Evolutionary conservation across 2,113 vertebrate species (phyloP).

Genomic region (Sterrhoptilus dennistouni): DNA sequence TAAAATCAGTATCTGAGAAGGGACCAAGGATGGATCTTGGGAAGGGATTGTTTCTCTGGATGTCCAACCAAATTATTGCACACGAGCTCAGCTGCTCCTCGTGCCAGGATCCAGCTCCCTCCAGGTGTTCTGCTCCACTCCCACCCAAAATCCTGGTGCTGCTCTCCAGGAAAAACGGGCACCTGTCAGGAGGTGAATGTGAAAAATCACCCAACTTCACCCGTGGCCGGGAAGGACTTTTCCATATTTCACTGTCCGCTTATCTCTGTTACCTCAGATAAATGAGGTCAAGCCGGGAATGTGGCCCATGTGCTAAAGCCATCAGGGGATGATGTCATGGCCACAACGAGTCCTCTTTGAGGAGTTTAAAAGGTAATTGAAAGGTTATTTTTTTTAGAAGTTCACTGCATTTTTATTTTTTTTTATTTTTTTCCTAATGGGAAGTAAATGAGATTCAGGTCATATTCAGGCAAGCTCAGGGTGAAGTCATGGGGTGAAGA

Average conservation of each 20-base stretch:
- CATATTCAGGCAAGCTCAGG: slow-evolving; percentile 58
- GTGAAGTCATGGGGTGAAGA: slow-evolving; percentile 74
- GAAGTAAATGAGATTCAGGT: slow-evolving; percentile 72
- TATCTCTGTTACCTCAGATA: slow-evolving; percentile 66
- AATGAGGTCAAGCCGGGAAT: slow-evolving; percentile 48
- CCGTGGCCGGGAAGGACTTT: background rate
- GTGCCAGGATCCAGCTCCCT: background rate
- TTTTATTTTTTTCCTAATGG: slow-evolving; percentile 78
- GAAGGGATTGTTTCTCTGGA: background rate
- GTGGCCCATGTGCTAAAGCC: slow-evolving; percentile 71
- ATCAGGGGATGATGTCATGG: slow-evolving; percentile 77
- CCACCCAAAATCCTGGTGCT: background rate
- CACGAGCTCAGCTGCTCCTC: background rate
- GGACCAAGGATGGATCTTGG: background rate
- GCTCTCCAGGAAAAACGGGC: background rate
- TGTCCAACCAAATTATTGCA: background rate
- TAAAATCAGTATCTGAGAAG: background rate
- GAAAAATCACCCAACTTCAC: background rate
- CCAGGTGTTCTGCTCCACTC: background rate
- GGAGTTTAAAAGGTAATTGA: slow-evolving; percentile 80
- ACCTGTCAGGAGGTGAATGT: background rate
- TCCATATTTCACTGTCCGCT: slow-evolving; percentile 68
- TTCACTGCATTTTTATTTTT: slow-evolving; percentile 74
- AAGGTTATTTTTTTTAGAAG: slow-evolving; percentile 75
- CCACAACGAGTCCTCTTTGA: slow-evolving; percentile 57